Percentiles rank a stretch among this genome's conserved stretches.
Evolutionary conservation across 1,140 invertebrate genomes (phyloP).

Genomic region (Hyles vespertilio): DNA sequence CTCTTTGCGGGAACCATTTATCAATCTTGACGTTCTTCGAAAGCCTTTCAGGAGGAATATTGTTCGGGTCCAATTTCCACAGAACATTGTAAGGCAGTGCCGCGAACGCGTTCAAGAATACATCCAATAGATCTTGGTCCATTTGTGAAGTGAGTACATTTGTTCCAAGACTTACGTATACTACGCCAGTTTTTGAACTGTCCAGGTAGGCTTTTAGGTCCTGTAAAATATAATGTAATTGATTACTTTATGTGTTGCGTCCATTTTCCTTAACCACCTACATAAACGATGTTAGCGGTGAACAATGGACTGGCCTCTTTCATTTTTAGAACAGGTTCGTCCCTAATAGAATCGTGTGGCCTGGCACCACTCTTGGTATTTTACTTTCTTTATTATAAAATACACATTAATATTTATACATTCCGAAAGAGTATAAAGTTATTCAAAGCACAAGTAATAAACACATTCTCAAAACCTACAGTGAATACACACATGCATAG

Average conservation of each 20-base stretch:
- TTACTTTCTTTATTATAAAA: no score
- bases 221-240: conserved; percentile 9
- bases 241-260: background rate
- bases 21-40: conserved; percentile 50
- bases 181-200: conserved; percentile 19
- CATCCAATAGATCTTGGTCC: conserved; percentile 16
- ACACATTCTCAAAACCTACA: no score
- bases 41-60: conserved; percentile 22
- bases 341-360: no score
- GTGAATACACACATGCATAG: no score
- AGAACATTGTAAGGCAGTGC: conserved; percentile 54
- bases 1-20: conserved; percentile 76
- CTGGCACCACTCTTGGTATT: no score
- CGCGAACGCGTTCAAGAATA: conserved; percentile 43
- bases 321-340: no score
- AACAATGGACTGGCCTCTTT: no score
- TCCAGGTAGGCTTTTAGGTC: conserved; percentile 33
- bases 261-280: no score
- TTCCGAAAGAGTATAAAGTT: no score
- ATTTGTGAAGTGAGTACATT: conserved; percentile 25
- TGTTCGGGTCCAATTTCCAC: conserved; percentile 60
- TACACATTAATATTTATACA: no score
- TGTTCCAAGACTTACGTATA: conserved; percentile 51
- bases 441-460: no score
- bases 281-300: no score